Percentiles rank a stretch among this genome's conserved stretches.
phyloP scores from a whole-genome alignment of 2,888 invertebrate genomes.

The Automeris io region DNA sequence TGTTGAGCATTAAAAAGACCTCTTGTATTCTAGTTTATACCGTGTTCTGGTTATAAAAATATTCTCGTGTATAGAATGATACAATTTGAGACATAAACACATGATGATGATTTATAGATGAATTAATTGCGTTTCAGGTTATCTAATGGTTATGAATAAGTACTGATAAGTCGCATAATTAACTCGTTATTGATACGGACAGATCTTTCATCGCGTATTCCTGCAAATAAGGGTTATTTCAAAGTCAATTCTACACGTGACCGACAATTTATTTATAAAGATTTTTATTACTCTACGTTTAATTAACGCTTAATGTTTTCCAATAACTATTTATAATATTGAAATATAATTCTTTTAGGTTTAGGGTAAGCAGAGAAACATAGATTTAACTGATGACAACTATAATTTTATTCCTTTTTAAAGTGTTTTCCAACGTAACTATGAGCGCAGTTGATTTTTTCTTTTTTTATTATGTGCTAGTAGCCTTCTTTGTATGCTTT shows the following conservation, averaged over 20 bases:
- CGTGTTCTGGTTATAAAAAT: background rate
- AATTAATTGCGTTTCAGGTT: background rate
- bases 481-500: too few relatives aligned
- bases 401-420: too few relatives aligned
- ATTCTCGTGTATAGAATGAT: background rate
- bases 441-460: too few relatives aligned
- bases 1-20: too few relatives aligned
- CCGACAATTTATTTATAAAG: conserved; percentile 7
- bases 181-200: conserved; percentile 1
- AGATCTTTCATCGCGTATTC: conserved; percentile 5
- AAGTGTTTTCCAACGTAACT: too few relatives aligned
- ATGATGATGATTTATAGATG: background rate
- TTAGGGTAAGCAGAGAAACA: too few relatives aligned
- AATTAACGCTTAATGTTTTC: too few relatives aligned
- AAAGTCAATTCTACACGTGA: conserved; percentile 29
- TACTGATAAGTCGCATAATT: conserved; percentile 5
- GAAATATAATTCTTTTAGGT: background rate
- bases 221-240: conserved; percentile 23
- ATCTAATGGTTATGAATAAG: conserved; percentile 1
- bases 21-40: too few relatives aligned
- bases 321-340: too few relatives aligned
- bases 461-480: too few relatives aligned
- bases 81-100: background rate
- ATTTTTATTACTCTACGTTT: too few relatives aligned
- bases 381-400: too few relatives aligned